Conservation (phyloP, 2,888 invertebrate genomes). For the Prosapia bicincta region DNA sequence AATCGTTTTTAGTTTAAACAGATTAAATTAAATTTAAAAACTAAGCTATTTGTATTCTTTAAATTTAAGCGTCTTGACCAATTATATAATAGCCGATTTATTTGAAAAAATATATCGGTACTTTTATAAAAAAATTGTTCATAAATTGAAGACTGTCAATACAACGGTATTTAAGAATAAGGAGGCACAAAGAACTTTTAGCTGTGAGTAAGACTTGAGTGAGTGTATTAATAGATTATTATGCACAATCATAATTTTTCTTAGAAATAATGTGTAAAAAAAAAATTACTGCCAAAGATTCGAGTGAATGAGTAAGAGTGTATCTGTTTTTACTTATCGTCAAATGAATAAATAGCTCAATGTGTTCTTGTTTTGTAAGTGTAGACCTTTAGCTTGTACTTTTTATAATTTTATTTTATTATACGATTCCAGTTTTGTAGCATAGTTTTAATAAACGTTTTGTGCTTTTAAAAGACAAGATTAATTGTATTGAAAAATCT, state of each 20-base stretch:
- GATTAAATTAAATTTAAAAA: too few relatives aligned
- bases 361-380: background rate
- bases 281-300: slow-evolving; percentile 16
- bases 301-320: background rate
- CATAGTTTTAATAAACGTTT: too few relatives aligned
- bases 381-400: background rate
- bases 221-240: background rate
- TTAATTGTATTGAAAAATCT: too few relatives aligned
- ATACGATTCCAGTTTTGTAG: too few relatives aligned
- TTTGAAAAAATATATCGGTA: background rate
- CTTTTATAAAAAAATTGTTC: background rate
- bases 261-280: background rate
- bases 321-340: background rate
- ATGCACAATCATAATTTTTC: background rate
- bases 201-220: background rate
- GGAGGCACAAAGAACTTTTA: background rate
- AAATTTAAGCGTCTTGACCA: background rate
- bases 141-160: background rate
- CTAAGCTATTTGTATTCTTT: background rate
- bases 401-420: background rate
- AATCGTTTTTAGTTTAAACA: too few relatives aligned
- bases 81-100: background rate
- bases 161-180: background rate
- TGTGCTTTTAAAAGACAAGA: too few relatives aligned
- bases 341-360: background rate